Evolutionary conservation across 92 coral and sea anemone species (phyloP).

Genomic region (Desmophyllum pertusum): DNA sequence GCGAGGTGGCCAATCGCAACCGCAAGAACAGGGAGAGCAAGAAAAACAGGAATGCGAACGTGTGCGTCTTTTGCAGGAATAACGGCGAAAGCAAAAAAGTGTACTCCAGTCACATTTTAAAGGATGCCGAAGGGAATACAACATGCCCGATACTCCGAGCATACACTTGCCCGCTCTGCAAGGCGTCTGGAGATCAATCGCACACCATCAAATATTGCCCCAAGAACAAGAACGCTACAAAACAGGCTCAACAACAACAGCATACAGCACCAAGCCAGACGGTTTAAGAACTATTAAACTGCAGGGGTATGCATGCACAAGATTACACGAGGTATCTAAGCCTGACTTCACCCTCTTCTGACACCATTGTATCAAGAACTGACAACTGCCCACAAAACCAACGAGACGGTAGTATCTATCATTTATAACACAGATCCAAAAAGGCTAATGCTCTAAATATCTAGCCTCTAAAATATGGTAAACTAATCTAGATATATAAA

Average conservation of each 20-base stretch:
- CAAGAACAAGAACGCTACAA: conserved; percentile 86
- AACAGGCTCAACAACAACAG: conserved; percentile 55
- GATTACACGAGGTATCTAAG: not conserved
- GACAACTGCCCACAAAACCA: not conserved
- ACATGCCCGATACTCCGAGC: conserved; percentile 98
- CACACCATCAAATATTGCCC: conserved; percentile 99
- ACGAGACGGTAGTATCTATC: not conserved
- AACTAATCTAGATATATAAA: conserved; percentile 43
- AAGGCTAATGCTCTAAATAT: conserved; percentile 18
- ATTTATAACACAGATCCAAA: not conserved
- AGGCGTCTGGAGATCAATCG: conserved; percentile 95
- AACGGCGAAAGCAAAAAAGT: conserved; percentile 99
- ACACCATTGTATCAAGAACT: too few species aligned
- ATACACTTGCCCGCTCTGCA: conserved; percentile 97
- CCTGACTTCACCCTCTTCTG: not conserved
- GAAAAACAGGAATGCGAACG: conserved; percentile 96
- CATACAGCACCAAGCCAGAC: conserved; percentile 33
- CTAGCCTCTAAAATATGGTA: conserved; percentile 39
- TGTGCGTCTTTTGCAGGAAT: conserved; percentile 98
- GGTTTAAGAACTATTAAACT: conserved; percentile 26
- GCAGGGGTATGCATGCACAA: not conserved
- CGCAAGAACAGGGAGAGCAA: conserved; percentile 88
- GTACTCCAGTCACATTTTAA: conserved; percentile 91
- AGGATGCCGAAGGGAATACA: conserved; percentile 96
- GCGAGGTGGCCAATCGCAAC: conserved; percentile 76